phyloP scores from a whole-genome alignment of 2,797 vertebrate species.

The Glyptemys insculpta region DNA sequence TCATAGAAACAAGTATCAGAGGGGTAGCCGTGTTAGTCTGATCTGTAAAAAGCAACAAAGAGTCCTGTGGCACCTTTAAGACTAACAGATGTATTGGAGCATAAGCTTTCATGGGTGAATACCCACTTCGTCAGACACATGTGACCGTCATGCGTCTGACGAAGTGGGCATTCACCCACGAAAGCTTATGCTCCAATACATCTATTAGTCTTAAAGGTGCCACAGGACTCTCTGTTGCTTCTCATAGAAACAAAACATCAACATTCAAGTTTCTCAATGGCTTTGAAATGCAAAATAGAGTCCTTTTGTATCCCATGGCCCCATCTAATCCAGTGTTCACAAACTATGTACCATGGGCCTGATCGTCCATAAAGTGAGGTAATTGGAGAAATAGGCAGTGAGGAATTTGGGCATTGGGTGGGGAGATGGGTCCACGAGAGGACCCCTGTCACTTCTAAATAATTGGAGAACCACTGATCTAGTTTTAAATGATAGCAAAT shows the following conservation, averaged over 20 bases:
- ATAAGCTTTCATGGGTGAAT: too few relatives aligned
- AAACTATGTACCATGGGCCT: background rate
- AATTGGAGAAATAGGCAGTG: fast-evolving
- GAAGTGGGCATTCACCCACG: too few relatives aligned
- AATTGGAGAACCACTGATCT: background rate
- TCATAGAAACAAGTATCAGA: background rate
- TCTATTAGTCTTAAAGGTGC: too few relatives aligned
- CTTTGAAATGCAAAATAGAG: background rate
- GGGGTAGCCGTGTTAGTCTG: too few relatives aligned
- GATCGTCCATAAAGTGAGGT: fast-evolving
- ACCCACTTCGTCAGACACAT: too few relatives aligned
- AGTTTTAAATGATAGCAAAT: background rate
- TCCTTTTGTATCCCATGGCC: background rate
- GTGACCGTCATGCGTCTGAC: too few relatives aligned
- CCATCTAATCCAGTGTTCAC: background rate
- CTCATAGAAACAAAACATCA: background rate
- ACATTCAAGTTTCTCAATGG: background rate
- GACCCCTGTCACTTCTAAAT: background rate
- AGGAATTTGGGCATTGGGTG: fast-evolving
- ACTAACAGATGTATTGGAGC: too few relatives aligned
- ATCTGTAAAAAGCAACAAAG: too few relatives aligned
- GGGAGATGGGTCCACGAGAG: background rate
- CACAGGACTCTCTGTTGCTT: too few relatives aligned
- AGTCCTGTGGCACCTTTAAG: too few relatives aligned
- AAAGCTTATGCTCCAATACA: too few relatives aligned